Evolutionary conservation across 2,113 vertebrate genomes (phyloP), one percentile per base, ranked within the genome.

Genomic region (Nettapus auritus): DNA sequence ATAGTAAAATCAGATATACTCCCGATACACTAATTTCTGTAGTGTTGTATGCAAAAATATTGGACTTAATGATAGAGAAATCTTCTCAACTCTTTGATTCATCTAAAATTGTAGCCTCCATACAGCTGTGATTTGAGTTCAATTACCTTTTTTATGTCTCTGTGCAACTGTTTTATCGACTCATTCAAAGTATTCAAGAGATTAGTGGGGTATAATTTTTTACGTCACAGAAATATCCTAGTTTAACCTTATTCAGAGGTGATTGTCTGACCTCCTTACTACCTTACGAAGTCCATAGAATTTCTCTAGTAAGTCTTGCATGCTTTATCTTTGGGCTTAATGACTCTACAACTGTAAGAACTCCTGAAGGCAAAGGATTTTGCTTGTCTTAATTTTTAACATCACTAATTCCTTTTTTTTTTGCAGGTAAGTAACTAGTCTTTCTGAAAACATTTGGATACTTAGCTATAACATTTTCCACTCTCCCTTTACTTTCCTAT

Each of bases 231-330:
- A 90, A 82, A 89, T 84, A 93, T 96, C 95, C 94, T 89, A 69
- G 8, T 93, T 79, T 94, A 69, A 94, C 95, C 89, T 92, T 89
- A 79, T 94, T 81, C 33, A n/a, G 86, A 75, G 86, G 90, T 95
- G 67, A 93, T 78, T 59, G 50, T 66, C 22, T 68, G 66, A 68
- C 29, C 44, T n/a, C 66, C 66, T 70, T 80, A 11, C 29, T 82
- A 38, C 75, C 17, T 56, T 57, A 20, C 33, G 13, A 44, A 69
- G 34, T 69, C 44, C 53, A 44, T 82, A 86, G 66, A 76, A 82
- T 88, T 85, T n/a, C n/a, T 21, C 19, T 17, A 77, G 50, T 50
- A 60, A 89, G 6, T 57, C 46, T 87, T 89, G 53, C 50, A 62
- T 91, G 53, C 63, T 73, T 82, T 88, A 9, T 56, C 74, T 83